Conservation (phyloP, 2,113 vertebrate genomes). For the Ivindomyrus marchei region DNA sequence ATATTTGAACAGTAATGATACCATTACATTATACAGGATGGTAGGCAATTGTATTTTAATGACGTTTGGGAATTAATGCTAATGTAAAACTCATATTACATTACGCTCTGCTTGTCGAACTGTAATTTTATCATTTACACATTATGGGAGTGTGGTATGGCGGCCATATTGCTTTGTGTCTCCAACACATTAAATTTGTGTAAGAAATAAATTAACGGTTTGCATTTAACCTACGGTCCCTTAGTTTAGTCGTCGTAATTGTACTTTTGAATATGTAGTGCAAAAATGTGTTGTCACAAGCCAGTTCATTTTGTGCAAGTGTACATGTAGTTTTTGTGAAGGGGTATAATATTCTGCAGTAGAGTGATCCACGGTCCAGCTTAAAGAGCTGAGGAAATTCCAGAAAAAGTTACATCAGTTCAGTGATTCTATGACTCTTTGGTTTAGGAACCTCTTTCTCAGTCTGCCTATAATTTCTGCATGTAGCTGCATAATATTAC, state of each 20-base stretch:
- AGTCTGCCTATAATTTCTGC: neutral
- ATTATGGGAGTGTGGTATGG: neutral
- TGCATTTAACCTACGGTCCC: neutral
- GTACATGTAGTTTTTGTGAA: neutral
- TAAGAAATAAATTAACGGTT: neutral
- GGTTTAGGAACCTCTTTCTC: neutral
- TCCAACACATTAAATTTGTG: neutral
- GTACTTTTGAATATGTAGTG: neutral
- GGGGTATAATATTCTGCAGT: neutral
- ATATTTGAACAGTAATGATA: neutral
- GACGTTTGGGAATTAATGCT: constrained; percentile 4
- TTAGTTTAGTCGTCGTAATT: neutral
- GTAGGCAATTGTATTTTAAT: neutral
- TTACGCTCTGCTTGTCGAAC: neutral
- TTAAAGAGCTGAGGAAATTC: neutral
- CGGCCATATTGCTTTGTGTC: neutral
- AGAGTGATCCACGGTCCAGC: neutral
- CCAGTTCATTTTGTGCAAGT: neutral
- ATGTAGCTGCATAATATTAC: neutral
- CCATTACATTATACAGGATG: neutral
- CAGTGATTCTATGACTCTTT: neutral
- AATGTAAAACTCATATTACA: neutral
- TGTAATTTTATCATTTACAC: constrained; percentile 13
- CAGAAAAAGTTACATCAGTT: neutral
- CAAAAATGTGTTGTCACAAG: neutral